Evolutionary conservation across 2,888 invertebrate genomes (phyloP).

Genomic region (Ramazzottius varieornatus): DNA sequence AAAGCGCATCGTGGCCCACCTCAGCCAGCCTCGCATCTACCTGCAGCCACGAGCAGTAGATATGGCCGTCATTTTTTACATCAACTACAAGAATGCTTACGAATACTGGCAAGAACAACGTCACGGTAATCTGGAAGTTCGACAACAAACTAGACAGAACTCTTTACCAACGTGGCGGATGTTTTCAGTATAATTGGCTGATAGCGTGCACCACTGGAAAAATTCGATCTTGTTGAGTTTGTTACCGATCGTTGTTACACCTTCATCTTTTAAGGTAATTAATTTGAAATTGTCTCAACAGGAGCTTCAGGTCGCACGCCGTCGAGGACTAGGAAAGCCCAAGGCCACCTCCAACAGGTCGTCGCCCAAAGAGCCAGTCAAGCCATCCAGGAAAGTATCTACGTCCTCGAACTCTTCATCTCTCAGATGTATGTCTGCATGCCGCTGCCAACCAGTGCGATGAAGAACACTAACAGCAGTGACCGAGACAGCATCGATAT

Average conservation of each 20-base stretch:
- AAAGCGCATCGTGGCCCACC: conserved; percentile 36
- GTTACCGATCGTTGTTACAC: no score
- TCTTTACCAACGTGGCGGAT: no score
- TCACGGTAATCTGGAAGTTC: no score
- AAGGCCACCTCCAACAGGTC: neutral
- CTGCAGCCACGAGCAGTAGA: conserved; percentile 91
- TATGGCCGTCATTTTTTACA: conserved; percentile 89
- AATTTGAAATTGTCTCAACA: no score
- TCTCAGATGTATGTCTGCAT: conserved; percentile 15
- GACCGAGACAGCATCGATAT: conserved; percentile 28
- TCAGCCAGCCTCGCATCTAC: conserved; percentile 75
- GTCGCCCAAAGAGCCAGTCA: neutral
- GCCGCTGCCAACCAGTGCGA: conserved; percentile 12
- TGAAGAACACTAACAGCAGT: conserved; percentile 7
- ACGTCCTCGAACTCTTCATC: neutral
- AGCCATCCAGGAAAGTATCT: neutral
- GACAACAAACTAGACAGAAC: no score
- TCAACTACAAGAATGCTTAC: conserved; percentile 96
- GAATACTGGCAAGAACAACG: conserved; percentile 97
- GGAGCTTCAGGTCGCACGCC: no score
- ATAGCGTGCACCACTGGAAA: no score
- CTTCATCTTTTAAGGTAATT: no score
- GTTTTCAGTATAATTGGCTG: no score
- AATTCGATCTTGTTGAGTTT: no score
- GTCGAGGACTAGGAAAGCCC: neutral